Conservation (phyloP, 2,888 invertebrate species). For the Lasioglossum marginatum region DNA sequence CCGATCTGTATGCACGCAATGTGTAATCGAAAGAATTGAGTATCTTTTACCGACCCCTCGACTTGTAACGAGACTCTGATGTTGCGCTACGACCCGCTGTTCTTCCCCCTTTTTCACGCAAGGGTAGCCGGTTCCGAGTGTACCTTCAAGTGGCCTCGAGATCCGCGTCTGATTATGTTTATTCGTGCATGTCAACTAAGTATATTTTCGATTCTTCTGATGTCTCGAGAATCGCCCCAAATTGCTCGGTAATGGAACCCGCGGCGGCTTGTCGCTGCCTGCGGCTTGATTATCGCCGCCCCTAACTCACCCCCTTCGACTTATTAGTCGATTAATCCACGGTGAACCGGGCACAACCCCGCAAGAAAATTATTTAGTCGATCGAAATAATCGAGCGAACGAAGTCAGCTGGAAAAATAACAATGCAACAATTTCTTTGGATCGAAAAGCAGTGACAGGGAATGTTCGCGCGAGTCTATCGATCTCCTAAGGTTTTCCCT, state of each 20-base stretch:
- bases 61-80: conserved; percentile 49
- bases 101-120: conserved; percentile 70
- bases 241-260: conserved; percentile 77
- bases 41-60: conserved; percentile 61
- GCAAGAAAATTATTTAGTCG: not conserved
- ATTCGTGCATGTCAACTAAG: conserved; percentile 73
- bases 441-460: not conserved
- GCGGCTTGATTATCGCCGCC: conserved; percentile 26
- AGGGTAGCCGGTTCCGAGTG: conserved; percentile 66
- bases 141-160: conserved; percentile 72
- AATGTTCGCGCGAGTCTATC: not conserved
- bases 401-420: not conserved
- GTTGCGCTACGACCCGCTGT: conserved; percentile 56
- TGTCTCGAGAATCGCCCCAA: conserved; percentile 77
- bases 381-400: not conserved
- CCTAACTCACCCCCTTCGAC: not conserved
- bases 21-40: conserved; percentile 63
- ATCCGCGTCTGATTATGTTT: conserved; percentile 76
- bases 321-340: conserved; percentile 8
- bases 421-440: not conserved
- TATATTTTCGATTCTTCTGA: conserved; percentile 78
- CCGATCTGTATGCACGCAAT: conserved; percentile 54
- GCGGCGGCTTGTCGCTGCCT: conserved; percentile 47
- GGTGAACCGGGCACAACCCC: not conserved
- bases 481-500: not conserved